These are phyloP conservation scores for Yponomeuta malinellus DNA, from an alignment of 2,888 invertebrate genomes.

Conservation along the genomic window DNA sequence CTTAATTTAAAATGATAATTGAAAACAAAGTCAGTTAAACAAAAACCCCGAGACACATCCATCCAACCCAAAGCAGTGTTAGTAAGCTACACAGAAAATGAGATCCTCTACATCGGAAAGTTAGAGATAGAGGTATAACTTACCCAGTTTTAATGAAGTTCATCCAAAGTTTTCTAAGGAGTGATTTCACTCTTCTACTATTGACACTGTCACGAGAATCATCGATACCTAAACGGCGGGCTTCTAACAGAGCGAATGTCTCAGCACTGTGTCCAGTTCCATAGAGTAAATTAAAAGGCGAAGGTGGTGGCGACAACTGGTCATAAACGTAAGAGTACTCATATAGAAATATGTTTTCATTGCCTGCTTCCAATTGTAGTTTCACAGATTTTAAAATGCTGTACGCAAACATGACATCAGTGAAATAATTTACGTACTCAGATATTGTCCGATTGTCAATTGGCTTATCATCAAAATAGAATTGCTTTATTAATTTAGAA, in stretches of 20 bases:
- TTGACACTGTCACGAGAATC: neutral
- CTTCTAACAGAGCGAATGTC: neutral
- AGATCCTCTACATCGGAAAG: no score
- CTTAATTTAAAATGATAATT: no score
- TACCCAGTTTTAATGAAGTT: slow-evolving; percentile 16
- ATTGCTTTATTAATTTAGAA: slow-evolving; percentile 6
- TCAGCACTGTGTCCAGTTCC: neutral
- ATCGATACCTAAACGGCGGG: neutral
- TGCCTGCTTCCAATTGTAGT: slow-evolving; percentile 1
- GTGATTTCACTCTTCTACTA: neutral
- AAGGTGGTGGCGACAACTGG: neutral
- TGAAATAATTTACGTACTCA: slow-evolving; percentile 13
- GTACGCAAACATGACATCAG: slow-evolving; percentile 11
- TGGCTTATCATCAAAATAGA: slow-evolving; percentile 13
- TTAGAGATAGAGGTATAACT: neutral
- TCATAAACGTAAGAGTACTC: neutral
- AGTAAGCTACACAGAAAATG: no score
- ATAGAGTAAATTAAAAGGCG: neutral
- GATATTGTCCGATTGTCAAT: neutral
- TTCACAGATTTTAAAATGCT: slow-evolving; percentile 1
- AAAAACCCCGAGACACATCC: no score
- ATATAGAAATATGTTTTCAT: neutral
- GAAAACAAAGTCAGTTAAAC: no score
- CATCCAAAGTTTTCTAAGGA: slow-evolving; percentile 9
- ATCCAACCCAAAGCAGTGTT: no score